These are phyloP conservation scores for Cebus imitator DNA, from an alignment of 2,113 vertebrate species.

Conservation along the genomic window DNA sequence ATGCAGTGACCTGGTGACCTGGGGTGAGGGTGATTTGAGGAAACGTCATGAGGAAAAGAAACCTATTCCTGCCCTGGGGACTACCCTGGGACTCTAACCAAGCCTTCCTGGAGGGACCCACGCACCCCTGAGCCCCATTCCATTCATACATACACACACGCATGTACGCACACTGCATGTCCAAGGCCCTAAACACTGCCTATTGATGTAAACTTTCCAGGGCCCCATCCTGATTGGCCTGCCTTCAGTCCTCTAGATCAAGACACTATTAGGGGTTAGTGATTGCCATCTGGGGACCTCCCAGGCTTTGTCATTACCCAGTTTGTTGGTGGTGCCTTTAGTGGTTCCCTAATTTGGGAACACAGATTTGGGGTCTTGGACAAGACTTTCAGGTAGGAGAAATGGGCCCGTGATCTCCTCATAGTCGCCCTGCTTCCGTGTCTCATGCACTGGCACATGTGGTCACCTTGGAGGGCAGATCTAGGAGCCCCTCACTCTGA, in stretches of 20 bases:
- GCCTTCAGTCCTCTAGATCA: not conserved
- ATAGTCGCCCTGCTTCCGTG: not conserved
- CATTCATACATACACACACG: not conserved
- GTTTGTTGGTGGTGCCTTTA: slow-evolving; percentile 51
- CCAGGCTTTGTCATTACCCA: not conserved
- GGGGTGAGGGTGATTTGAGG: slow-evolving; percentile 43
- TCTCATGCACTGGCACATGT: slow-evolving; percentile 73
- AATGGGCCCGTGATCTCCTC: not conserved
- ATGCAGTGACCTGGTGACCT: slow-evolving; percentile 61
- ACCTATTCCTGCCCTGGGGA: slow-evolving; percentile 20
- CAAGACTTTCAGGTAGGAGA: slow-evolving; percentile 39
- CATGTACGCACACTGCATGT: not conserved
- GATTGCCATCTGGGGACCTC: not conserved
- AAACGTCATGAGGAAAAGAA: slow-evolving; percentile 24
- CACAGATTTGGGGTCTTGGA: not conserved
- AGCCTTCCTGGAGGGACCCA: slow-evolving; percentile 58
- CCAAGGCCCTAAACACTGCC: slow-evolving; percentile 7
- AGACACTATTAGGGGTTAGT: not conserved
- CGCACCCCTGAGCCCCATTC: not conserved
- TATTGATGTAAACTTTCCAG: not conserved
- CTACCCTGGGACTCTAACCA: slow-evolving; percentile 18
- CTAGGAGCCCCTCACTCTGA: slow-evolving; percentile 39
- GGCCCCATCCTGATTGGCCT: not conserved
- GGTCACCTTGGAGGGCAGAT: slow-evolving; percentile 34
- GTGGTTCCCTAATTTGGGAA: not conserved